Base-by-base conservation (phyloP, 2,888 invertebrate genomes). In the Noctua janthe region DNA sequence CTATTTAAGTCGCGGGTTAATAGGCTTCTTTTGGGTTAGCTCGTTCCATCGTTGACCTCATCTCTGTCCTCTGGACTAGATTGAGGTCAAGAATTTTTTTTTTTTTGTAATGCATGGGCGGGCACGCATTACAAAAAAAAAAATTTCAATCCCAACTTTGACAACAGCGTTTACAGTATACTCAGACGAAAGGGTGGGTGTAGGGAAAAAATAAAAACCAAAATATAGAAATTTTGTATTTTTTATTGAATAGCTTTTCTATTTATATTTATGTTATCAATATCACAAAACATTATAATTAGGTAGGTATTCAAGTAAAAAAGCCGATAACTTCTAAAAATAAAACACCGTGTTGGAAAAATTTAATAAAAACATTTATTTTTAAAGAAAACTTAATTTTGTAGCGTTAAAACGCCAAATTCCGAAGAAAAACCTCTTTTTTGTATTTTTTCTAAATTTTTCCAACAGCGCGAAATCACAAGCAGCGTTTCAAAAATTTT, bases 201-300 rank as follows among this genome's bases (percentile, higher is more conserved):
- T 47, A 23, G 56, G 15, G 10, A 29, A n/a, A 1, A 72, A 87
- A 83, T 54, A 88, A 88, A 93, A 91, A 91, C 77, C 64, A 29
- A 35, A 29, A 67, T 62, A 56, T 96, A 95, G 94, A 96, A 96
- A 95, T 96, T 96, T 96, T 96, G 91, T 95, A 93, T 94, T 96
- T 96, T 96, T 96, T 96, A 95, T 96, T 96, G 95, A 96, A 95
- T 95, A 96, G 92, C 95, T 96, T 96, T 96, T 95, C 90, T 91
- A 88, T 92, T 91, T 95, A 93, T 94, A 93, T 90, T 90, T 83
- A 93, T 90, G 89, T 90, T 92, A 94, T 95, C 94, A 94, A 94
- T 97, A 96, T 96, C 96, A 96, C 96, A 96, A 95, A 88, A 95
- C 91, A 93, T 94, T 94, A 94, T 89, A 95, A 94, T 93, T 94